Conservation (phyloP, 2,888 invertebrate genomes). For the Lycaena phlaeas region DNA sequence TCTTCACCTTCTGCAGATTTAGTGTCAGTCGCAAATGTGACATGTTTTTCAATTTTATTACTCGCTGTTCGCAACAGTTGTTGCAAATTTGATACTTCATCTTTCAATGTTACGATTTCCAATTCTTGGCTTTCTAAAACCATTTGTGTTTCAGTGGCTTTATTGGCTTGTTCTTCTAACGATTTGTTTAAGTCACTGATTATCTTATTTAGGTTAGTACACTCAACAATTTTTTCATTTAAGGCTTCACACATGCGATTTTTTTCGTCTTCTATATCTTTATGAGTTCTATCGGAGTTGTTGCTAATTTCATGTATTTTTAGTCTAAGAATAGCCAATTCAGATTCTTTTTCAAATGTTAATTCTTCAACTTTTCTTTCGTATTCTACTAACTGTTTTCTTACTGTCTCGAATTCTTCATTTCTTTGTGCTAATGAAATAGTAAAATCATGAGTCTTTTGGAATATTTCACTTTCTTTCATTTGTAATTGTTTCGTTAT, state of each 20-base stretch:
- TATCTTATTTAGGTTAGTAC: slow-evolving; percentile 58
- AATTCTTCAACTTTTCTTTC: slow-evolving; percentile 62
- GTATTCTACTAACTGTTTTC: slow-evolving; percentile 45
- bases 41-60: slow-evolving; percentile 56
- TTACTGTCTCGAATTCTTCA: slow-evolving; percentile 55
- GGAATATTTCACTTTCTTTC: slow-evolving; percentile 55
- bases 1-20: slow-evolving; percentile 37
- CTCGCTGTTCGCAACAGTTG: slow-evolving; percentile 37
- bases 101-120: slow-evolving; percentile 81
- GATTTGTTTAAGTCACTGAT: slow-evolving; percentile 67
- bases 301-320: slow-evolving; percentile 63
- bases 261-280: slow-evolving; percentile 41
- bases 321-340: slow-evolving; percentile 65
- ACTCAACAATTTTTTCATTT: slow-evolving; percentile 58
- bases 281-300: slow-evolving; percentile 34
- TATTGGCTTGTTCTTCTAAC: slow-evolving; percentile 69
- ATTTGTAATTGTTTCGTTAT: slow-evolving; percentile 38
- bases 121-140: slow-evolving; percentile 80
- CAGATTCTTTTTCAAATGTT: slow-evolving; percentile 66
- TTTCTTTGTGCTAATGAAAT: slow-evolving; percentile 43
- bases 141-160: slow-evolving; percentile 70
- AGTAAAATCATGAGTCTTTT: slow-evolving; percentile 51
- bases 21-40: slow-evolving; percentile 59
- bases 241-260: slow-evolving; percentile 39
- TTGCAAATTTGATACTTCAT: slow-evolving; percentile 68